phyloP scores from a whole-genome alignment of 2,888 invertebrate genomes.

The Caenorhabditis virilis region DNA sequence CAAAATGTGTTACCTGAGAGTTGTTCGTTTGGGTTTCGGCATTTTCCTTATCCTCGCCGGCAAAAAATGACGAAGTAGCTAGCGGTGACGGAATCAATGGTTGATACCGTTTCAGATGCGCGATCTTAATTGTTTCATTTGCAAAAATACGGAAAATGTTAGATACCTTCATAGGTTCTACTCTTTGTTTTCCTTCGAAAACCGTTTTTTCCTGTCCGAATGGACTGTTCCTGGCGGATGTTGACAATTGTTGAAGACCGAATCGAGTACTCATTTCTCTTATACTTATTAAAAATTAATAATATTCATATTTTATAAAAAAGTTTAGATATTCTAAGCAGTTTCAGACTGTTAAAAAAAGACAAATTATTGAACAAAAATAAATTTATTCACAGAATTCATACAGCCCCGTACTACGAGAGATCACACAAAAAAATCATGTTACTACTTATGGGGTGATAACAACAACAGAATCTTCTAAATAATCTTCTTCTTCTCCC shows the following conservation, averaged over 20 bases:
- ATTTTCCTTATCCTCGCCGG: slow-evolving; percentile 13
- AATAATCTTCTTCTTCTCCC: slow-evolving; percentile 3
- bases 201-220: background rate
- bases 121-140: background rate
- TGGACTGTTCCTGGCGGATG: slow-evolving; percentile 34
- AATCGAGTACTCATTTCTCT: slow-evolving; percentile 5
- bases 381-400: background rate
- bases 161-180: slow-evolving; percentile 14
- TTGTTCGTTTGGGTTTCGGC: slow-evolving; percentile 16
- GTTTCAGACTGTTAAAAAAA: background rate
- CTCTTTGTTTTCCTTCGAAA: background rate
- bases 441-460: background rate
- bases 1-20: slow-evolving; percentile 7
- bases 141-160: background rate
- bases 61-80: slow-evolving; percentile 9
- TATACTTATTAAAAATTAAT: background rate
- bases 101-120: slow-evolving; percentile 4
- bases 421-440: background rate
- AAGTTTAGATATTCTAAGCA: background rate
- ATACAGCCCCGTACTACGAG: too few species aligned
- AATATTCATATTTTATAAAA: background rate
- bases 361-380: background rate
- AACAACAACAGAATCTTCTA: background rate
- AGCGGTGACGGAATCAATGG: slow-evolving; percentile 22
- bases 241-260: slow-evolving; percentile 25